These are phyloP conservation scores for Lasioglossum oenotherae DNA, from an alignment of 2,888 invertebrate genomes.

Conservation along the genomic window DNA sequence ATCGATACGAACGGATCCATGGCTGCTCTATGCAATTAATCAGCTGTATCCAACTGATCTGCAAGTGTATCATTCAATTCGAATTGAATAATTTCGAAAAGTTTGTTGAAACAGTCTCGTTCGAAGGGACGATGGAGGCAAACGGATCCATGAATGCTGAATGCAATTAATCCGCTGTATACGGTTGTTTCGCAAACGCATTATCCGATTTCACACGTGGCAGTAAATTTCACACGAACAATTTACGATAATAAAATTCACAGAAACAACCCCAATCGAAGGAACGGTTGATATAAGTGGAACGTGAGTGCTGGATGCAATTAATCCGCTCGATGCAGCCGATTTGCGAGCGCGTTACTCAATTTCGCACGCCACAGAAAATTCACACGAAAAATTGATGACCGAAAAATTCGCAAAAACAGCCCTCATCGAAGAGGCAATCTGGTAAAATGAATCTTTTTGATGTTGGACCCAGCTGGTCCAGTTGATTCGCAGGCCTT, in stretches of 20 bases:
- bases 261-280: neutral
- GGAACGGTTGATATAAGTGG: neutral
- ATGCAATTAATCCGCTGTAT: too few relatives aligned
- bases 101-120: neutral
- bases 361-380: neutral
- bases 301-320: neutral
- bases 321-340: neutral
- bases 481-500: too few relatives aligned
- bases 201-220: neutral
- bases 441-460: too few relatives aligned
- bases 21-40: too few relatives aligned
- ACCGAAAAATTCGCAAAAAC: too few relatives aligned
- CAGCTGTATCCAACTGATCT: neutral
- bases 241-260: neutral
- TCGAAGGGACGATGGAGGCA: too few relatives aligned
- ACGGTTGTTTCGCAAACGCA: neutral
- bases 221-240: neutral
- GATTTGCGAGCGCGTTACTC: neutral
- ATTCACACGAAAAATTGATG: too few relatives aligned
- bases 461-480: too few relatives aligned
- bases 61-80: neutral
- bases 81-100: too few relatives aligned
- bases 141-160: neutral
- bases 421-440: too few relatives aligned
- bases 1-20: neutral